A percentile compares a stretch with the other conserved stretches of the same genome.
Evolutionary conservation across 2,113 vertebrate genomes (phyloP).

Genomic region (Cavia aperea): DNA sequence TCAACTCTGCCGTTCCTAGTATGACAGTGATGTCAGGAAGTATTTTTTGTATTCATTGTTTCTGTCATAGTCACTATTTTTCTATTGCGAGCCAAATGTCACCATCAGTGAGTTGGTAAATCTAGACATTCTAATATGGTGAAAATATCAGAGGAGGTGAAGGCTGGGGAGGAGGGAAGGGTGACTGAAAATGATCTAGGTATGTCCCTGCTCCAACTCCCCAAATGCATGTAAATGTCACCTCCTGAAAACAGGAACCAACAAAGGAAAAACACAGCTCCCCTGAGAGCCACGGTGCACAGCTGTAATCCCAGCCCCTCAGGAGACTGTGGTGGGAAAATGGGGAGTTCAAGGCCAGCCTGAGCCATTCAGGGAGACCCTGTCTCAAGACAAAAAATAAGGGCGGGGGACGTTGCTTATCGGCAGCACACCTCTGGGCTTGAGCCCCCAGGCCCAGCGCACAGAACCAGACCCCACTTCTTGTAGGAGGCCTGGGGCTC

Average conservation of each 20-base stretch:
- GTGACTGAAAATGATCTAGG: too few relatives aligned
- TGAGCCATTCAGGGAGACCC: not conserved
- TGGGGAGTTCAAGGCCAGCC: not conserved
- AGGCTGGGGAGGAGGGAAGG: not conserved
- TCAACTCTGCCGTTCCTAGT: not conserved
- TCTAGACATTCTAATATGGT: constrained; percentile 20
- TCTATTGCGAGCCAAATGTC: constrained; percentile 10
- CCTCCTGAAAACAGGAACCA: not conserved
- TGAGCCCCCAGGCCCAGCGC: not conserved
- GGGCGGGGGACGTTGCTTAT: not conserved
- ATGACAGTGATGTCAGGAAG: constrained; percentile 12
- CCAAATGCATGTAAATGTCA: too few relatives aligned
- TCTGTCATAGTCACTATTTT: constrained; percentile 16
- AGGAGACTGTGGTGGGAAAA: not conserved
- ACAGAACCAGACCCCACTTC: not conserved
- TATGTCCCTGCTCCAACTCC: not conserved
- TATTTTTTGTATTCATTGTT: constrained; percentile 22
- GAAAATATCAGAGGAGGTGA: not conserved
- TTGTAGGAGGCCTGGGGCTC: not conserved
- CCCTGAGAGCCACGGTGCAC: not conserved
- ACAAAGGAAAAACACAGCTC: not conserved
- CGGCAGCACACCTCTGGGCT: not conserved
- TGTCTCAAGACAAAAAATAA: not conserved
- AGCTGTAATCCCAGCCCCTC: not conserved
- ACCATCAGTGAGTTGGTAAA: constrained; percentile 27